These are phyloP conservation scores for Antechinus stuartii DNA, from an alignment of 2,113 vertebrate species.

Conservation along the genomic window DNA sequence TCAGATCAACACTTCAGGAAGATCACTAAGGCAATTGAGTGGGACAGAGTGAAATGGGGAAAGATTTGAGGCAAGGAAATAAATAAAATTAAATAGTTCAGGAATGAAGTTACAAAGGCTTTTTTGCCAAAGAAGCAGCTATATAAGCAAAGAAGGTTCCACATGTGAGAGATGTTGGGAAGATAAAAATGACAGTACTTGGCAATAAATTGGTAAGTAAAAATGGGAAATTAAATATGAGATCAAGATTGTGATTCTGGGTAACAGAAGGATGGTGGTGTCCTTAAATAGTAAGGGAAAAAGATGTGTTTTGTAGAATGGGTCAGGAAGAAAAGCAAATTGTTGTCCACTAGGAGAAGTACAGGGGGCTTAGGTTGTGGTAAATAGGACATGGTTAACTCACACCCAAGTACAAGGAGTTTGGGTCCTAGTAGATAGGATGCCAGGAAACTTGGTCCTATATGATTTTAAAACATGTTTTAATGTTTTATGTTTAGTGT, in stretches of 20 bases:
- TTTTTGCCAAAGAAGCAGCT: neutral
- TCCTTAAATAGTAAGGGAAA: constrained; percentile 31
- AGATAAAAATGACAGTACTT: neutral
- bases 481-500: too few relatives aligned
- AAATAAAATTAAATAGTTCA: neutral
- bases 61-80: neutral
- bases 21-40: neutral
- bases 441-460: too few relatives aligned
- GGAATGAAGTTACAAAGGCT: neutral
- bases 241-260: neutral
- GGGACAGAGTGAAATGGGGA: neutral
- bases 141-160: neutral
- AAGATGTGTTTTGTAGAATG: constrained; percentile 8
- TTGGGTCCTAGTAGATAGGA: too few relatives aligned
- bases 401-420: too few relatives aligned
- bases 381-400: too few relatives aligned
- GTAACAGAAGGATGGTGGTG: neutral
- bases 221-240: neutral
- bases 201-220: neutral
- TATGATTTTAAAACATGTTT: too few relatives aligned
- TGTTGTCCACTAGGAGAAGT: too few relatives aligned
- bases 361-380: too few relatives aligned
- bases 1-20: neutral
- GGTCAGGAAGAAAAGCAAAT: too few relatives aligned
- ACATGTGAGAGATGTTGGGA: neutral